Percentiles rank a stretch among this genome's conserved stretches.
Conservation (phyloP, 2,888 invertebrate genomes). For the Hipparchia sbordonii region DNA sequence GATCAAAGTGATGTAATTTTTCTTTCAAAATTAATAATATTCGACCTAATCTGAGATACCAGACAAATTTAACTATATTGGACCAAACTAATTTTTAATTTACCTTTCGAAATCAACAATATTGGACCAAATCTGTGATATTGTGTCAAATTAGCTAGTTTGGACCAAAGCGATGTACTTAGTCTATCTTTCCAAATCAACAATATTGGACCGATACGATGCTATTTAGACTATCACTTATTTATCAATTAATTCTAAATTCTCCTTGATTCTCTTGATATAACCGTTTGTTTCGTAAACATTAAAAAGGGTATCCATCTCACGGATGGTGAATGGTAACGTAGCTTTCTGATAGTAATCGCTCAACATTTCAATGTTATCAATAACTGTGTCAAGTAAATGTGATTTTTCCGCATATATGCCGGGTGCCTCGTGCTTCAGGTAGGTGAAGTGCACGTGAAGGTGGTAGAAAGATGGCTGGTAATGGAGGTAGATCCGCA, state of each 20-base stretch:
- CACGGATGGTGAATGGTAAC: conserved; percentile 90
- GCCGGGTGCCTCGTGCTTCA: conserved; percentile 91
- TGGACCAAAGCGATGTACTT: not conserved
- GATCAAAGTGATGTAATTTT: too few relatives aligned
- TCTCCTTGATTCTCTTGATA: conserved; percentile 68
- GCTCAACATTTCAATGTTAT: conserved; percentile 91
- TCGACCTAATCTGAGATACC: not conserved
- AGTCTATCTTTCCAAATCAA: conserved; percentile 13
- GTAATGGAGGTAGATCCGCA: conserved; percentile 96
- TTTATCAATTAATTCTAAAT: conserved; percentile 62
- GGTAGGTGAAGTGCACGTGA: conserved; percentile 95
- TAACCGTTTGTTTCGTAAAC: conserved; percentile 84
- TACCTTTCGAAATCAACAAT: not conserved
- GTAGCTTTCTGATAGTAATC: conserved; percentile 93
- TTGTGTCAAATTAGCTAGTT: not conserved
- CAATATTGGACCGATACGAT: conserved; percentile 14
- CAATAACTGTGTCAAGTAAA: conserved; percentile 93
- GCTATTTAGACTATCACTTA: conserved; percentile 44
- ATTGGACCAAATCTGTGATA: not conserved
- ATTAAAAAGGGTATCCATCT: conserved; percentile 88
- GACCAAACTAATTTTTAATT: not conserved
- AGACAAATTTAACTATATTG: not conserved
- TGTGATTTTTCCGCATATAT: conserved; percentile 94
- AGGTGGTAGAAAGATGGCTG: conserved; percentile 98
- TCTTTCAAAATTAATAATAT: not conserved